Base-by-base conservation (phyloP, 1,140 invertebrate species). In the Calephelis virginiensis region DNA sequence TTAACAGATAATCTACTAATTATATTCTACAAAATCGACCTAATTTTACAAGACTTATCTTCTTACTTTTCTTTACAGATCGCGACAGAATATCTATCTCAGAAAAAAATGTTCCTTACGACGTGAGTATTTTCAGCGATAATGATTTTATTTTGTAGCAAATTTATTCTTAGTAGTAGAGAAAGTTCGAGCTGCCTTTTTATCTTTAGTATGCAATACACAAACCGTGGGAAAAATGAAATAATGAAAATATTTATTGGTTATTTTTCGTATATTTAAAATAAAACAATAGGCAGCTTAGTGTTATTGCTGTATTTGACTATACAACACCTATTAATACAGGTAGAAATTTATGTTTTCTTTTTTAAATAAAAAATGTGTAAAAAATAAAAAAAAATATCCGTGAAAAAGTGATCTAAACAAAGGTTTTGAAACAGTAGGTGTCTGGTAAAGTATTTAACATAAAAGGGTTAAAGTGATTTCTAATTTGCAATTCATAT, bases 61-160 rank as follows among this genome's bases (percentile, higher is more conserved):
- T 45, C 62, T 66, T 69, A 75, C 78, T 83, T 86, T 75, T 70
- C 63, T 68, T 83, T 89, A 38, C 89, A 91, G 89, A 91, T 83
- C 86, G 82, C 56, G 89, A 91, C 74, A 82, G 78, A 67, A 72
- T 69, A 66, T 90, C 88, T 50, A 80, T 90, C 64, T 81, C 85
- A 43, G 86, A 90, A 70, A 91, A 86, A 83, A 91, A 89, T 89
- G 86, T 73, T 69, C 86, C 86, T 28, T 89, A 89, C 79, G 89
- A 91, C 67, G 88, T 90, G 77, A 91, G 89, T 90, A 74, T 67
- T 46, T 68, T 68, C 61, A 60, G 48, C 70, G 62, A 63, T 68
- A 74, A 63, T 74, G 63, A 67, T 62, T 66, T 65, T 65, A 73
- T 76, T 80, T 82, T 80, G 76, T 28, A 28, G 28, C 28, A 28